These are phyloP conservation scores for Melanerpes aurifrons DNA, from an alignment of 2,113 vertebrate species.

Conservation along the genomic window DNA sequence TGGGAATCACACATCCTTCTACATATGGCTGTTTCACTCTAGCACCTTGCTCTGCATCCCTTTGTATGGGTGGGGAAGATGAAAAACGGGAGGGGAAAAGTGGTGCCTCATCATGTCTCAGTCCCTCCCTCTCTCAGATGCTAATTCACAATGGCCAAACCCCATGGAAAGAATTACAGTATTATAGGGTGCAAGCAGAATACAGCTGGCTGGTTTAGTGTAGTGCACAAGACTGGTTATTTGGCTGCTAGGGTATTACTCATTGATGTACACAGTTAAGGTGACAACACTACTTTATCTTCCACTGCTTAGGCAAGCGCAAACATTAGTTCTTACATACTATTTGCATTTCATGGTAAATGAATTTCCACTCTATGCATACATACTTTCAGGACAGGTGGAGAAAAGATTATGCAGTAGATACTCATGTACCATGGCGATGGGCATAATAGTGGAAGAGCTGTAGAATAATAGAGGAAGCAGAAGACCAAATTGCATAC, in stretches of 20 bases:
- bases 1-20: neutral
- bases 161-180: neutral
- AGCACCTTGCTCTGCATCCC: neutral
- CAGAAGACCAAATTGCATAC: constrained; percentile 10
- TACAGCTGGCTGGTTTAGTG: neutral
- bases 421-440: neutral
- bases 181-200: neutral
- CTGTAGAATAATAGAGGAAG: neutral
- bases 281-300: neutral
- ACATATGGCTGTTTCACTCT: neutral
- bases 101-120: neutral
- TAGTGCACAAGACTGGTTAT: neutral
- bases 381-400: neutral
- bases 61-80: neutral
- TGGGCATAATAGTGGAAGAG: neutral
- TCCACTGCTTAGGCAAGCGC: neutral
- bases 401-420: constrained; percentile 14
- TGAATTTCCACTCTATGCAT: constrained; percentile 10
- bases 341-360: constrained; percentile 29
- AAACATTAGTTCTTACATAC: neutral
- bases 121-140: neutral
- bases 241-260: neutral
- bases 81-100: neutral
- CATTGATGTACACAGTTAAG: neutral
- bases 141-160: neutral